These are phyloP conservation scores for Bradypus variegatus DNA, from an alignment of 2,797 vertebrate species.

Conservation along the genomic window DNA sequence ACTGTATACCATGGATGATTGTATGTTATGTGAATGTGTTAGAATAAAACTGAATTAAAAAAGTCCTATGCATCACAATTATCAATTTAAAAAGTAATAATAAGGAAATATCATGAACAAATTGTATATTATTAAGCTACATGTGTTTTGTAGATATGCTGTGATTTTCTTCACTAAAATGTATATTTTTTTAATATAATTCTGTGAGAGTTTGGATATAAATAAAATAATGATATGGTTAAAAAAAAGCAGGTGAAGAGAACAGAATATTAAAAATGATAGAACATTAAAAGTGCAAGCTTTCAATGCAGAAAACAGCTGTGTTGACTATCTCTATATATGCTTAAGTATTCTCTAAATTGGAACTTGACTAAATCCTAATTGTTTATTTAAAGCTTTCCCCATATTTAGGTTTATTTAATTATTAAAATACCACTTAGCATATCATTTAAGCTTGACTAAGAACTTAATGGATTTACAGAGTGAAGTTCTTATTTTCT, in stretches of 20 bases:
- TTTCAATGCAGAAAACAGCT: constrained; percentile 19
- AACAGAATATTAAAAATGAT: constrained; percentile 17
- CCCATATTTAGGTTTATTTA: constrained; percentile 55
- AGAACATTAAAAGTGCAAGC: constrained; percentile 42
- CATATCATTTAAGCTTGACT: constrained; percentile 44
- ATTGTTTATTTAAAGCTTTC: constrained; percentile 49
- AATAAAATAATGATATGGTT: too few species aligned
- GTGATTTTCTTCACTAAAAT: too few species aligned
- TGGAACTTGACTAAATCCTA: constrained; percentile 37
- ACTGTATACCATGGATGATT: too few species aligned
- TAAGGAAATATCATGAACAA: too few species aligned
- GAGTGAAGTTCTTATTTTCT: constrained; percentile 25
- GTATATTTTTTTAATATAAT: too few species aligned
- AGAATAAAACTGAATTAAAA: too few species aligned
- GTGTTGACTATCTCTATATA: not conserved
- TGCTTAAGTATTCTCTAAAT: constrained; percentile 40
- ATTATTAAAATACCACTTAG: constrained; percentile 65
- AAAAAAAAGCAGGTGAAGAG: not conserved
- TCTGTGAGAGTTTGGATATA: too few species aligned
- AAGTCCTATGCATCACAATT: too few species aligned
- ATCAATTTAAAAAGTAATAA: too few species aligned
- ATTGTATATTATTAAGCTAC: too few species aligned
- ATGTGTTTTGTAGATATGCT: too few species aligned
- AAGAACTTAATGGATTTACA: constrained; percentile 54
- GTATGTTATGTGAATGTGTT: too few species aligned